phyloP scores from a whole-genome alignment of 1,140 invertebrate species.

The Chlorops oryzae region DNA sequence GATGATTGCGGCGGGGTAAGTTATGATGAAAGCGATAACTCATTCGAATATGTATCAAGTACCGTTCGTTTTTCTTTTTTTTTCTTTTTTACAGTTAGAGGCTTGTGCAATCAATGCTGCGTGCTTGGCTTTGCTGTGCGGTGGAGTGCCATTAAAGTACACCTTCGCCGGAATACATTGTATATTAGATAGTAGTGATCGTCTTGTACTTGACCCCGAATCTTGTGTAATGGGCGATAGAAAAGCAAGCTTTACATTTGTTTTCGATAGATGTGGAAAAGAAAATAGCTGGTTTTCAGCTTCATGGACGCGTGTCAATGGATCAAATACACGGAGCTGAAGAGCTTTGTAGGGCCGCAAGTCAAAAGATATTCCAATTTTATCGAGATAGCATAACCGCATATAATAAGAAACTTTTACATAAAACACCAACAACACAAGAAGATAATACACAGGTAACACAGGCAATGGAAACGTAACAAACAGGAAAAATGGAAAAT shows the following conservation, averaged over 20 bases:
- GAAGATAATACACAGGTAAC: slow-evolving; percentile 6
- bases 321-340: slow-evolving; percentile 59
- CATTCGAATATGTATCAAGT: neutral
- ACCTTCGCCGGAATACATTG: slow-evolving; percentile 72
- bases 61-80: neutral
- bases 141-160: slow-evolving; percentile 72
- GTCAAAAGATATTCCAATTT: slow-evolving; percentile 63
- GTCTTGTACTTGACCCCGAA: slow-evolving; percentile 64
- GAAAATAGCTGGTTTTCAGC: slow-evolving; percentile 59
- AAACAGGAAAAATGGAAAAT: too few relatives aligned
- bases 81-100: slow-evolving; percentile 56
- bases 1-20: slow-evolving; percentile 76
- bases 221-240: slow-evolving; percentile 35
- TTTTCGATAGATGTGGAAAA: slow-evolving; percentile 64
- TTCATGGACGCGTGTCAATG: slow-evolving; percentile 61
- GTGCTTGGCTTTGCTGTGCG: slow-evolving; percentile 73
- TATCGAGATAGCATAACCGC: slow-evolving; percentile 53
- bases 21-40: slow-evolving; percentile 6
- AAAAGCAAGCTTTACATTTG: slow-evolving; percentile 59
- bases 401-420: too few relatives aligned
- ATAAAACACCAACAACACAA: slow-evolving; percentile 11
- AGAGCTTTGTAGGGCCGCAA: slow-evolving; percentile 58
- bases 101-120: slow-evolving; percentile 75
- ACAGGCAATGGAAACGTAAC: slow-evolving; percentile 12
- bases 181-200: slow-evolving; percentile 58